Base-by-base conservation (phyloP, 2,888 invertebrate genomes). In the Rhamnusium bicolor region DNA sequence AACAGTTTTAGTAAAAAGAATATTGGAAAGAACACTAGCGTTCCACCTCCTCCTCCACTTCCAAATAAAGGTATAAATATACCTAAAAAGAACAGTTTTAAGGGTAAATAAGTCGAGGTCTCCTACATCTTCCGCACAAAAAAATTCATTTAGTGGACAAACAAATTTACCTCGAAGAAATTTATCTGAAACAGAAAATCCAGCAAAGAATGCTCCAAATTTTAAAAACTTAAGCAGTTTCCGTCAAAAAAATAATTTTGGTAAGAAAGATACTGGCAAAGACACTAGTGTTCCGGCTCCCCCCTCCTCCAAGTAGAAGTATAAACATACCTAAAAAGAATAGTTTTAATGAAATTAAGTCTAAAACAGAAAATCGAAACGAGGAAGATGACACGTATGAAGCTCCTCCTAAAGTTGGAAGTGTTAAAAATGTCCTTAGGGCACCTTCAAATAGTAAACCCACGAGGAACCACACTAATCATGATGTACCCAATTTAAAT, bases 321-420 rank as follows among this genome's bases (percentile, higher is more conserved):
- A 40, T 12, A 10, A 32, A 24, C 24, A 4, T 6, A 24, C 6
- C 24, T 2, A 24, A 24, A 24, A 24, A 24, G 2, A 6, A 24
- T 24, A 24, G 6, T 24, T 24, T 24, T 24, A 24, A 24, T 2
- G 24, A 24, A 24, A 2, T 4, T 6, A 24, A 24, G 24, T 6
- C 40, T 40, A 40, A n/a, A n/a, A 40, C n/a, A n/a, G n/a, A 40
- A 40, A 40, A 4, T 2, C n/a, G n/a, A 2, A 4, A 40, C 0
- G n/a, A 40, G n/a, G 67, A 60, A 16, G 70, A 73, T 3, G 40
- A 58, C n/a, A 24, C 29, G 1, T 71, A 71, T 10, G 71, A 71
- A 14, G 47, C 62, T 7, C 51, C 71, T 19, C 73, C 73, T 16
- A 47, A 14, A 18, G 12, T 54, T 24, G 24, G 24, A 24, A 40